phyloP scores from a whole-genome alignment of 2,113 vertebrate genomes.

The Podiceps cristatus region DNA sequence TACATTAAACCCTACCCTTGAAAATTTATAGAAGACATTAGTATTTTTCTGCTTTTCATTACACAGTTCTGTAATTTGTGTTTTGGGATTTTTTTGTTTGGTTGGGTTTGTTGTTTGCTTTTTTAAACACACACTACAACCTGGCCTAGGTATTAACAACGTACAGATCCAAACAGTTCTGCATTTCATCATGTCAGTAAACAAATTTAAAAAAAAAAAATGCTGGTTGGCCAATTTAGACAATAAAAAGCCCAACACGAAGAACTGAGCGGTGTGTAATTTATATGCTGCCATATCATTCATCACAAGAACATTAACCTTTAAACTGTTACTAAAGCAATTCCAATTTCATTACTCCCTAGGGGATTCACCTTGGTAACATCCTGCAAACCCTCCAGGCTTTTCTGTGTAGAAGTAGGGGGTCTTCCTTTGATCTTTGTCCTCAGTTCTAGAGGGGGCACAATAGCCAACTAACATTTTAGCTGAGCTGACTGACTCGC shows the following conservation, averaged over 20 bases:
- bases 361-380: slow-evolving; percentile 4
- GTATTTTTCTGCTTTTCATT: neutral
- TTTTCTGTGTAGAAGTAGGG: neutral
- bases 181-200: neutral
- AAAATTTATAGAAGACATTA: neutral
- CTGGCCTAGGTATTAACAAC: neutral
- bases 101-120: neutral
- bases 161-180: neutral
- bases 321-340: slow-evolving; percentile 34
- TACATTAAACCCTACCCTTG: neutral
- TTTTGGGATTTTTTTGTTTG: neutral
- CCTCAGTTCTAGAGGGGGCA: neutral
- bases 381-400: neutral
- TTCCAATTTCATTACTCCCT: slow-evolving; percentile 32
- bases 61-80: neutral
- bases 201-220: neutral
- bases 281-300: slow-evolving; percentile 22
- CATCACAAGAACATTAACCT: slow-evolving; percentile 29
- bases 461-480: neutral
- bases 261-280: neutral
- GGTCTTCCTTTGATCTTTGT: slow-evolving; percentile 43
- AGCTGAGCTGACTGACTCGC: neutral
- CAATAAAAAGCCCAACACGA: neutral
- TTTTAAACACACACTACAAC: neutral
- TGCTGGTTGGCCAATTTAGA: neutral